These are phyloP conservation scores for Recurvirostra avosetta DNA, from an alignment of 2,113 vertebrate genomes.

Conservation along the genomic window DNA sequence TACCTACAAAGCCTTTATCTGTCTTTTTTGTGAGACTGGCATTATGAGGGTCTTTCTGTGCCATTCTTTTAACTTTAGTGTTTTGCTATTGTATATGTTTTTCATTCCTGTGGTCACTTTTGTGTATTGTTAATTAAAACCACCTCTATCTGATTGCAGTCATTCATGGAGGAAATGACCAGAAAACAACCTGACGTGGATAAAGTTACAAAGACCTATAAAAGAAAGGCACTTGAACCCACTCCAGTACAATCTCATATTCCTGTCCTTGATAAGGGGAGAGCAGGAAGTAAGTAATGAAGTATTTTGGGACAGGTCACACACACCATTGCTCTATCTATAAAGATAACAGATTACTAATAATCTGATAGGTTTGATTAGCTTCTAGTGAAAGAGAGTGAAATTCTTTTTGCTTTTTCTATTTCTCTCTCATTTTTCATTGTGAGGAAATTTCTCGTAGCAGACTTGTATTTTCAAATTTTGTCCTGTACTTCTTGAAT, in stretches of 20 bases:
- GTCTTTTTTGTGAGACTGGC: not conserved
- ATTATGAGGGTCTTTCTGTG: not conserved
- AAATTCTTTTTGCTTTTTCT: not conserved
- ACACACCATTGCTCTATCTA: not conserved
- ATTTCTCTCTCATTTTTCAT: not conserved
- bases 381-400: not conserved
- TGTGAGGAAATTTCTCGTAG: not conserved
- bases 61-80: not conserved
- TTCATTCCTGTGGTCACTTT: not conserved
- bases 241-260: slow-evolving; percentile 87
- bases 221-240: slow-evolving; percentile 84
- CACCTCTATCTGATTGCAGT: slow-evolving; percentile 70
- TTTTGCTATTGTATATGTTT: not conserved
- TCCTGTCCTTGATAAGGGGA: slow-evolving; percentile 90
- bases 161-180: slow-evolving; percentile 99
- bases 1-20: not conserved
- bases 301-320: not conserved
- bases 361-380: not conserved
- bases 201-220: slow-evolving; percentile 97
- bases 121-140: not conserved
- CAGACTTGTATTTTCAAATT: not conserved
- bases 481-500: not conserved
- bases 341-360: not conserved
- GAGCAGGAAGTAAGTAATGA: slow-evolving; percentile 84
- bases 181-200: slow-evolving; percentile 98